These are phyloP conservation scores for Rhopilema esculentum DNA, from an alignment of 30 jellyfish, hydroid and myxozoan genomes.

Conservation along the genomic window DNA sequence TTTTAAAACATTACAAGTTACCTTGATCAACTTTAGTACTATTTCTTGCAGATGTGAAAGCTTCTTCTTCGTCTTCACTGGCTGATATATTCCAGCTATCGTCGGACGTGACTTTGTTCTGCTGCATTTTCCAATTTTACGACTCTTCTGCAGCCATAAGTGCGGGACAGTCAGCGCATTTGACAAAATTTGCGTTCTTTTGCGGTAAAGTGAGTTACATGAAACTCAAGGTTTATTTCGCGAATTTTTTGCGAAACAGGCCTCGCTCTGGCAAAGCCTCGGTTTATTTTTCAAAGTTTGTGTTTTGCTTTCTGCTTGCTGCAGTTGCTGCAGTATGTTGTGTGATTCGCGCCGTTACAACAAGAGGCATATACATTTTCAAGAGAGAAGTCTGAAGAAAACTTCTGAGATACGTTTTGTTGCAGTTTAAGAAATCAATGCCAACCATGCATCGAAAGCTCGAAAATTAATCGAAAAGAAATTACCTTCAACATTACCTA, in stretches of 20 bases:
- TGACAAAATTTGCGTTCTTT: too few relatives aligned
- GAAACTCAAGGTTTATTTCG: too few relatives aligned
- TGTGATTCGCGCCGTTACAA: too few relatives aligned
- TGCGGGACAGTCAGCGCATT: too few relatives aligned
- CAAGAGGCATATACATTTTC: too few relatives aligned
- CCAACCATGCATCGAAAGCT: too few relatives aligned
- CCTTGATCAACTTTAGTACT: conserved; percentile 33
- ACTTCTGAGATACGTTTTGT: too few relatives aligned
- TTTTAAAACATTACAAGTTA: not conserved
- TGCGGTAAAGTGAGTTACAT: too few relatives aligned
- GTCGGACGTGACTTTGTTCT: conserved; percentile 5
- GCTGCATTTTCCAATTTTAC: not conserved
- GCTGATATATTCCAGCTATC: conserved; percentile 80
- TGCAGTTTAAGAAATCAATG: too few relatives aligned
- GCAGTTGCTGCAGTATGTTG: not conserved
- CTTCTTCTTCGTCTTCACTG: conserved; percentile 84
- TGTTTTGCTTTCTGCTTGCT: not conserved
- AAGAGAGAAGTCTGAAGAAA: too few relatives aligned
- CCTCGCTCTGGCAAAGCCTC: not conserved
- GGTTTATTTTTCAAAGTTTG: not conserved
- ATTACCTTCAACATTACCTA: too few relatives aligned
- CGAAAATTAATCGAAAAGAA: too few relatives aligned
- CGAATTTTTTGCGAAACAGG: not conserved
- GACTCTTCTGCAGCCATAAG: not conserved
- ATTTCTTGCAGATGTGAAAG: conserved; percentile 9